Conservation (phyloP, 2,113 vertebrate species). For the Toxotes chatareus region DNA sequence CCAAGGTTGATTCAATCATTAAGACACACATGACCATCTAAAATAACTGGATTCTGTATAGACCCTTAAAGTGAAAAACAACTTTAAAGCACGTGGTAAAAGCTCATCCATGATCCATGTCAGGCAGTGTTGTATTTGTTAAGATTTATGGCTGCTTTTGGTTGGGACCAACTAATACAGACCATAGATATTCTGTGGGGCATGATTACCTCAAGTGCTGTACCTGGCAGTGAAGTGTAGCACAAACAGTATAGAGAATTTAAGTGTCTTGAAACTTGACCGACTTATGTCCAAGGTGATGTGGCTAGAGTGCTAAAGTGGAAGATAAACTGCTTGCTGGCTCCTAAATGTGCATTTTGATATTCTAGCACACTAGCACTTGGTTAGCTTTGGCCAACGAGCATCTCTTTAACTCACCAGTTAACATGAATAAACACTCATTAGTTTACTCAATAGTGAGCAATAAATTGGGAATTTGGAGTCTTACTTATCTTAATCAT, state of each 20-base stretch:
- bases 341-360: not conserved
- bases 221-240: not conserved
- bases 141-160: not conserved
- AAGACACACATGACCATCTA: slow-evolving; percentile 55
- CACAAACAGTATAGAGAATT: not conserved
- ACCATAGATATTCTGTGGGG: not conserved
- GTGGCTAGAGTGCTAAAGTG: not conserved
- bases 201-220: not conserved
- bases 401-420: not conserved
- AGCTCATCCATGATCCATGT: not conserved
- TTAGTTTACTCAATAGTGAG: too few species aligned
- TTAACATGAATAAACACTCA: not conserved
- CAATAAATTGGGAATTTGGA: too few species aligned
- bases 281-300: not conserved
- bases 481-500: too few species aligned
- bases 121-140: not conserved
- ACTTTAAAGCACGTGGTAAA: slow-evolving; percentile 3
- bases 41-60: slow-evolving; percentile 44
- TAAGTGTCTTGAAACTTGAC: not conserved
- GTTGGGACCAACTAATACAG: not conserved
- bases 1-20: slow-evolving; percentile 54
- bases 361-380: not conserved
- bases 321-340: not conserved
- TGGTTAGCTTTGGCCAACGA: too few species aligned
- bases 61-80: slow-evolving; percentile 17